Base-by-base conservation (phyloP, 2,113 vertebrate genomes). In the Amphiprion percula region DNA sequence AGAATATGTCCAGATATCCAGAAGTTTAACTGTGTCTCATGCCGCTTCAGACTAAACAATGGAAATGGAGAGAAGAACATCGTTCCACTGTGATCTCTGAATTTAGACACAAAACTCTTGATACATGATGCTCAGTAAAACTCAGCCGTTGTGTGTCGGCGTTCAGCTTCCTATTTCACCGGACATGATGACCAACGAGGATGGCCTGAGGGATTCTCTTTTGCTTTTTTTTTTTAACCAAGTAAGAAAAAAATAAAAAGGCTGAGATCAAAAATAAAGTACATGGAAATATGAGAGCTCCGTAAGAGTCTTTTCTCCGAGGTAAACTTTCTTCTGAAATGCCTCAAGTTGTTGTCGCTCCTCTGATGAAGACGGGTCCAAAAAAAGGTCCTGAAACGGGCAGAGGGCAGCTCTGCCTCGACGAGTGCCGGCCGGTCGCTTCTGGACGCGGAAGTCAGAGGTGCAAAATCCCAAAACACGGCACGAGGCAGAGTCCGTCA, bases 271-370 rank as follows among this genome's bases (percentile, higher is more conserved):
- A 65, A 75, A 80, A 81, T 28, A 77, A 88, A 77, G 72, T 71
- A 82, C 52, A 82, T 94, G 94, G 94, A 87, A 95, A 96, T 93
- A 62, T 79, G 83, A 88, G 80, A 82, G 83, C 87, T 93, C 90
- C 30, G 28, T 80, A 82, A 83, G 88, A 93, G 90, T 93, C 78
- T 90, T 85, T 90, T 88, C 85, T 91, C 77, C 53, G 91, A 91
- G 89, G 92, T 89, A 93, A 94, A 88, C 80, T 77, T 91, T 88
- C 86, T 83, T 91, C 74, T 79, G 85, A 90, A 87, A 89, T 70
- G 89, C 85, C 83, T 88, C 83, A 83, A 26, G 64, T 55, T 78
- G 69, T 83, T 74, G 75, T 64, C 4, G 26, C 69, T 73, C 82
- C 82, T 83, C 84, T 50, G 78, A 69, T 63, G 80, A 86, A 71